Evolutionary conservation across 2,113 vertebrate genomes (phyloP).

Genomic region (Lampris incognitus): DNA sequence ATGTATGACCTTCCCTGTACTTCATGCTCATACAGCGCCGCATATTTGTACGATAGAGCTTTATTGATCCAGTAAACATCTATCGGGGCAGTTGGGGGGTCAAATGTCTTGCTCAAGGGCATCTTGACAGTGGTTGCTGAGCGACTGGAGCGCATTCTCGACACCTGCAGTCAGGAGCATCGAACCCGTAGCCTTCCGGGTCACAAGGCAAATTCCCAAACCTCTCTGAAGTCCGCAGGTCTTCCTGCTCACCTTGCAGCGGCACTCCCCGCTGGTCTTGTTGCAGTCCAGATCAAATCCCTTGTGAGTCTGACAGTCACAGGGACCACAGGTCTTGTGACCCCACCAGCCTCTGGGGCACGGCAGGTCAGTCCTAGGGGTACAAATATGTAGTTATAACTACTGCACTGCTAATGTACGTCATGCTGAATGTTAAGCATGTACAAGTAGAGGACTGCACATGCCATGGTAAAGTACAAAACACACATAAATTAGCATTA

Average conservation of each 20-base stretch:
- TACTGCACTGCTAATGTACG: background rate
- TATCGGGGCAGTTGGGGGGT: too few species aligned
- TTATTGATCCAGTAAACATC: too few species aligned
- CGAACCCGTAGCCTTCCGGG: too few species aligned
- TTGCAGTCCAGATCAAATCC: conserved; percentile 96
- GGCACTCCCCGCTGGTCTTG: conserved; percentile 93
- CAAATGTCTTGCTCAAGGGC: too few species aligned
- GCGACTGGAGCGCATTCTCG: too few species aligned
- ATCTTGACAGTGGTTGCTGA: too few species aligned
- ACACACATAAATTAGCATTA: background rate
- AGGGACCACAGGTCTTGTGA: conserved; percentile 93
- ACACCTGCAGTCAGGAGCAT: too few species aligned
- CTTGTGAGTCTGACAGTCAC: conserved; percentile 86
- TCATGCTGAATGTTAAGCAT: too few species aligned
- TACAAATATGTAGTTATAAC: conserved; percentile 20
- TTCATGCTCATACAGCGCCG: background rate
- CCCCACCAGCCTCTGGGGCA: conserved; percentile 97
- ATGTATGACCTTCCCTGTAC: too few species aligned
- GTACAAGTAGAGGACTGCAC: background rate
- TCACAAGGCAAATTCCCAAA: too few species aligned
- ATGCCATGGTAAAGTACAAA: background rate
- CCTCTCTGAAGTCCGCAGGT: too few species aligned
- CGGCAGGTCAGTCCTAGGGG: conserved; percentile 87
- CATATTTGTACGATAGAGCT: too few species aligned
- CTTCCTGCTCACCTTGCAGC: conserved; percentile 87